Evolutionary conservation across 1,140 invertebrate genomes (phyloP).

Genomic region (Diploscapter pachys): DNA sequence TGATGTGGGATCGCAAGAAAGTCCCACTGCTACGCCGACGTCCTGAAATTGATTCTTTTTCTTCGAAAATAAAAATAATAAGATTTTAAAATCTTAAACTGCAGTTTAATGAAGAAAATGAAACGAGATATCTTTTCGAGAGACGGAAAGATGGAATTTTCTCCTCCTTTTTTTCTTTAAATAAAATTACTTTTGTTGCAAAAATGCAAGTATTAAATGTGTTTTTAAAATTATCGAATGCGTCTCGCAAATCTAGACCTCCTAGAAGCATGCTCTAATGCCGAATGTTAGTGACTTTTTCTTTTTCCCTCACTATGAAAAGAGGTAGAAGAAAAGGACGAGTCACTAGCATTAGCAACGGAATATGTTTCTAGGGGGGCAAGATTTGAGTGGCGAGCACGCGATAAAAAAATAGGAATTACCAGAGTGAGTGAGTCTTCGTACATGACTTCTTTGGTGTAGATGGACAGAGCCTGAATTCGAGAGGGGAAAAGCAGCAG

Average conservation of each 20-base stretch:
- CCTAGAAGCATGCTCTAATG: background rate
- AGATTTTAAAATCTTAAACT: background rate
- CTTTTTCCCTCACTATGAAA: background rate
- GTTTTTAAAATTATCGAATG: too few relatives aligned
- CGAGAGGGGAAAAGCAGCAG: conserved; percentile 34
- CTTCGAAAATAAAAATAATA: background rate
- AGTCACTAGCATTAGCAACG: too few relatives aligned
- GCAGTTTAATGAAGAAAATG: background rate
- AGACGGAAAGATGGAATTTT: background rate
- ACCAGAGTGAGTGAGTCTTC: conserved; percentile 21
- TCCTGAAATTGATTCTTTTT: conserved; percentile 4
- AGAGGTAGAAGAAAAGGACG: too few relatives aligned
- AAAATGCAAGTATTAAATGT: too few relatives aligned
- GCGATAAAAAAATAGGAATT: background rate
- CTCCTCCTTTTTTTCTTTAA: background rate
- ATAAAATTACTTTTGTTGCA: too few relatives aligned
- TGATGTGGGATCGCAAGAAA: conserved; percentile 22
- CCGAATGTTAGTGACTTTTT: background rate
- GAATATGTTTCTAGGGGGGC: too few relatives aligned
- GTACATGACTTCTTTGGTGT: conserved; percentile 34
- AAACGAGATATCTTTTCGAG: background rate
- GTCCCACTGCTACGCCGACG: conserved; percentile 17
- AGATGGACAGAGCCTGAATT: conserved; percentile 31
- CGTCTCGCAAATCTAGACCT: too few relatives aligned
- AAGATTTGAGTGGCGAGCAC: background rate